A percentile compares a stretch with the other conserved stretches of the same genome.
Evolutionary conservation across 2,797 vertebrate genomes (phyloP).

Genomic region (Podarcis siculus): DNA sequence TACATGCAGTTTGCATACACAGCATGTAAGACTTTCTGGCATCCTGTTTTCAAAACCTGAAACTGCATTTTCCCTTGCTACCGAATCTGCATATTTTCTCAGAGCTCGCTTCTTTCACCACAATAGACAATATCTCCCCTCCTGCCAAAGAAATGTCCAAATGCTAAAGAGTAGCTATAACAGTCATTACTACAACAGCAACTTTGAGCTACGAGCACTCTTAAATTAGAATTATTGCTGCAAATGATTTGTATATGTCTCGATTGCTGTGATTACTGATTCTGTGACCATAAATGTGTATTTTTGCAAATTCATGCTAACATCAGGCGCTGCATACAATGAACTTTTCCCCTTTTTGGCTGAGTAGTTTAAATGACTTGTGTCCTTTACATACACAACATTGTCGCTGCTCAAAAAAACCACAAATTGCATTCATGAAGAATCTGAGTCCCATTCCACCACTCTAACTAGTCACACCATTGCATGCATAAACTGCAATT

Average conservation of each 20-base stretch:
- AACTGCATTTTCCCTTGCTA: slow-evolving; percentile 71
- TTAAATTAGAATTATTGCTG: slow-evolving; percentile 78
- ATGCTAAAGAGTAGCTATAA: slow-evolving; percentile 79
- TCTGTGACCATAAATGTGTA: slow-evolving; percentile 66
- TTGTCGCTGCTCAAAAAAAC: slow-evolving; percentile 50
- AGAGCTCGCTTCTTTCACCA: slow-evolving; percentile 78
- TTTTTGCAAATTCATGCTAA: slow-evolving; percentile 64
- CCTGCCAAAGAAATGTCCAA: slow-evolving; percentile 82
- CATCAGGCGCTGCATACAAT: slow-evolving; percentile 56
- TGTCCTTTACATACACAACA: slow-evolving; percentile 56
- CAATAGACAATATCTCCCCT: slow-evolving; percentile 81
- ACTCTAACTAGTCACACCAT: slow-evolving; percentile 46
- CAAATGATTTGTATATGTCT: slow-evolving; percentile 73
- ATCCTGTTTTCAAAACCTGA: slow-evolving; percentile 68
- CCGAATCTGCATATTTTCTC: slow-evolving; percentile 81
- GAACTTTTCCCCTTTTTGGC: slow-evolving; percentile 47
- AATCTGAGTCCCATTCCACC: not conserved
- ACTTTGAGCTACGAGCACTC: slow-evolving; percentile 70
- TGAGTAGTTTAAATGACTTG: slow-evolving; percentile 52
- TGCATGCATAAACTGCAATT: slow-evolving; percentile 46
- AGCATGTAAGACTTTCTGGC: slow-evolving; percentile 36
- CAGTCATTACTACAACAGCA: slow-evolving; percentile 75
- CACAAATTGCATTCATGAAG: slow-evolving; percentile 61
- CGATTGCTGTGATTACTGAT: slow-evolving; percentile 73
- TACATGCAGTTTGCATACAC: slow-evolving; percentile 22